A percentile compares a stretch with the other conserved stretches of the same genome.
Conservation (phyloP, 53 echinoderm and acorn worm species). For the Mesocentrotus franciscanus region DNA sequence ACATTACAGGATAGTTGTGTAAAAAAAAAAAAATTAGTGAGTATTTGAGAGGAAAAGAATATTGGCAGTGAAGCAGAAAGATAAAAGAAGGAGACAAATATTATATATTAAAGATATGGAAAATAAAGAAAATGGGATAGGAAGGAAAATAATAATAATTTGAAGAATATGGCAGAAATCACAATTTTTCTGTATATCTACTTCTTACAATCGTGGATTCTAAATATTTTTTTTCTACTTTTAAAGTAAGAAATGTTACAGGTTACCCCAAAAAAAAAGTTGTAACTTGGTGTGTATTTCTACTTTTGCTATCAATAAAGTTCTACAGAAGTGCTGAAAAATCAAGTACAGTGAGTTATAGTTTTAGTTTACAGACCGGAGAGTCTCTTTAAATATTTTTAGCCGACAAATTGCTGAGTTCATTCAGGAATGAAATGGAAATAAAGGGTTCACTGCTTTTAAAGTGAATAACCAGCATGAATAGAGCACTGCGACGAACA, state of each 20-base stretch:
- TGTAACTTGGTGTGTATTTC: too few relatives aligned
- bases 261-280: too few relatives aligned
- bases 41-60: not conserved
- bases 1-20: not conserved
- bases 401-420: not conserved
- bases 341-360: not conserved
- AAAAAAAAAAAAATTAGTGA: not conserved
- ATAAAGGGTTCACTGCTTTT: not conserved
- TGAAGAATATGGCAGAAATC: not conserved
- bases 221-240: not conserved
- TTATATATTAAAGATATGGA: too few relatives aligned
- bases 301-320: too few relatives aligned
- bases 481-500: constrained; percentile 37
- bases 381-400: constrained; percentile 14
- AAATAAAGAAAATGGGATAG: too few relatives aligned
- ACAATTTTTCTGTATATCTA: not conserved
- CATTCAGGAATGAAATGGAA: constrained; percentile 41
- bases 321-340: not conserved
- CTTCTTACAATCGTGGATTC: not conserved
- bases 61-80: too few relatives aligned
- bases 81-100: too few relatives aligned
- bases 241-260: not conserved
- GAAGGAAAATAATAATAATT: not conserved
- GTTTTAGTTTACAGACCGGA: not conserved
- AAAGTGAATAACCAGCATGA: constrained; percentile 46